Evolutionary conservation across 2,797 vertebrate species (phyloP).

Genomic region (Semaprochilodus insignis): DNA sequence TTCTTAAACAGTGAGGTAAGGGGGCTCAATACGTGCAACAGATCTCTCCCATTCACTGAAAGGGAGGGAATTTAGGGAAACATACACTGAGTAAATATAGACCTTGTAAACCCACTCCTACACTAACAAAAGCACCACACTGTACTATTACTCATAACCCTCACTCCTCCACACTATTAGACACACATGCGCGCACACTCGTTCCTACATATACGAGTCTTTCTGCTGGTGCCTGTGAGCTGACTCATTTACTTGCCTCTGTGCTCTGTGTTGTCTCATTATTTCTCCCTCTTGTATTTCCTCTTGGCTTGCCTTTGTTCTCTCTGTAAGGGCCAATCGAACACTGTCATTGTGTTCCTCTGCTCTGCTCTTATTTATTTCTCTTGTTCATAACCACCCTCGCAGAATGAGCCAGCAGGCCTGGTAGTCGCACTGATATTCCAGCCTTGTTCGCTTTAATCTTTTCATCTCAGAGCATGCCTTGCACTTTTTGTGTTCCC

Average conservation of each 20-base stretch:
- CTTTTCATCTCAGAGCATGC: slow-evolving; percentile 57
- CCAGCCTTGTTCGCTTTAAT: slow-evolving; percentile 59
- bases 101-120: slow-evolving; percentile 29
- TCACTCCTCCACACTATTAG: slow-evolving; percentile 32
- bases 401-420: slow-evolving; percentile 39
- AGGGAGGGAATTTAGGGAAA: slow-evolving; percentile 19
- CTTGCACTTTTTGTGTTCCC: slow-evolving; percentile 31
- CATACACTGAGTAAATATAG: slow-evolving; percentile 40
- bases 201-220: background rate
- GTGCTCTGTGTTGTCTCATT: slow-evolving; percentile 49
- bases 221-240: slow-evolving; percentile 35
- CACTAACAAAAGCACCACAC: slow-evolving; percentile 14
- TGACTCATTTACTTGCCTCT: slow-evolving; percentile 50
- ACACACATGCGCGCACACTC: slow-evolving; percentile 16
- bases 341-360: slow-evolving; percentile 52
- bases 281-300: slow-evolving; percentile 44
- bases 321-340: slow-evolving; percentile 48
- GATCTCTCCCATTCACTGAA: slow-evolving; percentile 36
- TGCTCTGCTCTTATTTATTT: slow-evolving; percentile 49
- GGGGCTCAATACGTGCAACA: background rate
- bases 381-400: slow-evolving; percentile 49
- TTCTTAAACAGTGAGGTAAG: slow-evolving; percentile 19
- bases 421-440: slow-evolving; percentile 40
- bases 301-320: slow-evolving; percentile 49
- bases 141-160: slow-evolving; percentile 9